Evolutionary conservation across 1,140 invertebrate genomes (phyloP).

Genomic region (Sesamia nonagrioides): DNA sequence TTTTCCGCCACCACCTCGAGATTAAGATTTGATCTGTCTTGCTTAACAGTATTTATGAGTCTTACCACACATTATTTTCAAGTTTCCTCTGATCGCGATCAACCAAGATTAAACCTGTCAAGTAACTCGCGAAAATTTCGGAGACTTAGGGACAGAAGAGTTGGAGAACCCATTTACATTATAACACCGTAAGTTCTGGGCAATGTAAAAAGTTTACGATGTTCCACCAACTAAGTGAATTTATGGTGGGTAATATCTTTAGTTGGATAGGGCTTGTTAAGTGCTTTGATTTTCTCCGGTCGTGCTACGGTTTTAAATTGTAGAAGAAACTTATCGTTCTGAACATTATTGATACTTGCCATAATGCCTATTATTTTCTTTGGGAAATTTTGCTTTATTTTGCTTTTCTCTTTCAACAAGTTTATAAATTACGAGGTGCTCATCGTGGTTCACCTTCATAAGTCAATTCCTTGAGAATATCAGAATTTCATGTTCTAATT

Average conservation of each 20-base stretch:
- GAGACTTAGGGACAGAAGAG: constrained; percentile 72
- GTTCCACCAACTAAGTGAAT: constrained; percentile 71
- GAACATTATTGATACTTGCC: too few relatives aligned
- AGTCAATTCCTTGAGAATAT: too few relatives aligned
- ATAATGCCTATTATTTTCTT: too few relatives aligned
- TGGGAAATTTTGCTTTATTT: too few relatives aligned
- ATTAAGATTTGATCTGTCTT: constrained; percentile 40
- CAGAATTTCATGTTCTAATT: too few relatives aligned
- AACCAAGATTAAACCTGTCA: constrained; percentile 58
- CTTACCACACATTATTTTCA: constrained; percentile 38
- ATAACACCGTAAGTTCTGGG: constrained; percentile 73
- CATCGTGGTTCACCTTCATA: too few relatives aligned
- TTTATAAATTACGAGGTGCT: too few relatives aligned
- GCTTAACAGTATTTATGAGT: constrained; percentile 41
- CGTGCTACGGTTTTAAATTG: neutral
- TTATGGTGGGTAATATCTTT: constrained; percentile 76
- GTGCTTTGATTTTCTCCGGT: neutral
- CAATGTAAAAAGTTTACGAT: constrained; percentile 81
- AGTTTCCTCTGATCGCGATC: constrained; percentile 40
- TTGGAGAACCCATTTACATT: constrained; percentile 80
- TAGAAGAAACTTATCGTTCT: too few relatives aligned
- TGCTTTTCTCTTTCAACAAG: too few relatives aligned
- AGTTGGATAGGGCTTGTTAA: constrained; percentile 21
- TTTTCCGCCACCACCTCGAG: neutral
- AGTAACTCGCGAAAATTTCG: constrained; percentile 47